phyloP scores from a whole-genome alignment of 2,113 vertebrate species.

The Aix galericulata region DNA sequence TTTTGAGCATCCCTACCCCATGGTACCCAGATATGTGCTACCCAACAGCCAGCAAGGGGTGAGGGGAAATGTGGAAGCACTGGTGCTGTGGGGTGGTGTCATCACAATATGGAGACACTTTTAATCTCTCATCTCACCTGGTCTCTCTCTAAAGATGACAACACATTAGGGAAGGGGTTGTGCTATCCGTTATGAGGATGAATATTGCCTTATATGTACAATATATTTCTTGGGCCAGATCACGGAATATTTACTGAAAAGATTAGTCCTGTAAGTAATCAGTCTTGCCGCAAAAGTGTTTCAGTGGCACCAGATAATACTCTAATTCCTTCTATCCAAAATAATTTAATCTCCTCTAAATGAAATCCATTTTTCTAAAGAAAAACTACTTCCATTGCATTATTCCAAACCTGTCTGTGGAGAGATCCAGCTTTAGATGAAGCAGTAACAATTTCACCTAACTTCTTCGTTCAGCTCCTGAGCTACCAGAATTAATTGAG shows the following conservation, averaged over 20 bases:
- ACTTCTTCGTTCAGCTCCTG: slow-evolving; percentile 23
- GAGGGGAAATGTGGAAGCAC: not conserved
- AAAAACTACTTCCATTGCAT: not conserved
- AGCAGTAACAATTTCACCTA: slow-evolving; percentile 46
- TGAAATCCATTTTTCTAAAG: slow-evolving; percentile 41
- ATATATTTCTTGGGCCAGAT: not conserved
- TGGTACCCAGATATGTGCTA: accelerated
- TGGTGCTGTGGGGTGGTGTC: not conserved
- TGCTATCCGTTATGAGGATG: not conserved
- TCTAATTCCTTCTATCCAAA: slow-evolving; percentile 21
- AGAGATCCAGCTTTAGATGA: slow-evolving; percentile 41
- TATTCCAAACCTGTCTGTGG: not conserved
- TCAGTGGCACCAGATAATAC: slow-evolving; percentile 4
- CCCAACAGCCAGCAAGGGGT: not conserved
- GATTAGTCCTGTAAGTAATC: slow-evolving; percentile 24
- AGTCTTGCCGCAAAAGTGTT: slow-evolving; percentile 16
- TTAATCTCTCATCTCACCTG: not conserved
- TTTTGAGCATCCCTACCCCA: not conserved
- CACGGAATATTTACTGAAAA: not conserved
- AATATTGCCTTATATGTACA: not conserved
- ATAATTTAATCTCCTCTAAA: slow-evolving; percentile 49
- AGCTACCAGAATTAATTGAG: slow-evolving; percentile 61
- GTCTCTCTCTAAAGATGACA: not conserved
- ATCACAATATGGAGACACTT: not conserved
- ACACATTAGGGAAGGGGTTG: not conserved